These are phyloP conservation scores for Drosophila melanosoma DNA, from an alignment of 2,888 invertebrate genomes.

Conservation along the genomic window DNA sequence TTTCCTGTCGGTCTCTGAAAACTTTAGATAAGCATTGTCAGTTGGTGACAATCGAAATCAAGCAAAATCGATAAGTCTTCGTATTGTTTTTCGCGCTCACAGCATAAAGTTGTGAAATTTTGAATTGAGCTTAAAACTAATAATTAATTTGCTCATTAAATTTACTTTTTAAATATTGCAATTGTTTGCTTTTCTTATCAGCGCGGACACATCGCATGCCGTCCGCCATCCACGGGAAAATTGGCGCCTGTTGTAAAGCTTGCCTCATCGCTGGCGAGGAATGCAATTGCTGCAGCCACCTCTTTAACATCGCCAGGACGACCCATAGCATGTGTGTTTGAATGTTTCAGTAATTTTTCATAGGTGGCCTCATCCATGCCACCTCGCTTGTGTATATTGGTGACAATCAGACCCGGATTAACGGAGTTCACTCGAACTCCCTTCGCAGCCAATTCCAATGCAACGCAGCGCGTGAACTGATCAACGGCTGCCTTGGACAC, in stretches of 20 bases:
- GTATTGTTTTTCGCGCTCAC: background rate
- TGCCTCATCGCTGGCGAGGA: slow-evolving; percentile 91
- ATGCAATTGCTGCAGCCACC: slow-evolving; percentile 94
- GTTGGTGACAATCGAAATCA: slow-evolving; percentile 18
- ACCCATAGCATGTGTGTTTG: slow-evolving; percentile 95
- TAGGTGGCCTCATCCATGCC: slow-evolving; percentile 92
- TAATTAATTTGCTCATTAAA: background rate
- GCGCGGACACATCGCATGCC: slow-evolving; percentile 88
- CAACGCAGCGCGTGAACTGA: slow-evolving; percentile 95
- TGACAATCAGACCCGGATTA: slow-evolving; percentile 96
- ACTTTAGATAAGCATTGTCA: background rate
- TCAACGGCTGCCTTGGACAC: slow-evolving; percentile 97
- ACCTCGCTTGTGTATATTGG: slow-evolving; percentile 92
- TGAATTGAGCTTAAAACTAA: background rate
- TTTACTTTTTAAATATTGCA: slow-evolving; percentile 38
- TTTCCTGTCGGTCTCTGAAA: background rate
- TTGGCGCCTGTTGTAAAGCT: slow-evolving; percentile 91
- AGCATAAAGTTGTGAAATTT: slow-evolving; percentile 34
- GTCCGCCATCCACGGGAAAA: slow-evolving; percentile 89
- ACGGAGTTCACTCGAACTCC: slow-evolving; percentile 95
- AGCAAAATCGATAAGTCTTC: slow-evolving; percentile 15
- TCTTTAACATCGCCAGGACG: slow-evolving; percentile 93
- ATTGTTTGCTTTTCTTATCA: slow-evolving; percentile 77
- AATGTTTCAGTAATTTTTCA: slow-evolving; percentile 91
- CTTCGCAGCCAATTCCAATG: slow-evolving; percentile 92